Conservation (phyloP, 1,140 invertebrate species). For the Pseudoatta argentina region DNA sequence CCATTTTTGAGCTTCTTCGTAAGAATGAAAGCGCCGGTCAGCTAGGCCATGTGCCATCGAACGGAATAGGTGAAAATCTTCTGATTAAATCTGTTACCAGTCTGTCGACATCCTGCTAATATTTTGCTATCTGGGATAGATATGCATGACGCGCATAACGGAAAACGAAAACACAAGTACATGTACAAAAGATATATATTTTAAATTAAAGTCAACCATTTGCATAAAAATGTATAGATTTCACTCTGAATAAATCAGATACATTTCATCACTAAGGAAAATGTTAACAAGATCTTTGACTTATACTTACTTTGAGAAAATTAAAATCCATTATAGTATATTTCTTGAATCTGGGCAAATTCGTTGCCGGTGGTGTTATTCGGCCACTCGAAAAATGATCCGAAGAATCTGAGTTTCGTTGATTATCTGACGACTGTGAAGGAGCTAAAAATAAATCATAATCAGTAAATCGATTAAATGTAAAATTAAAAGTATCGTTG, state of each 20-base stretch:
- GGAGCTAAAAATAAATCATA: conserved; percentile 76
- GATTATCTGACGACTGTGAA: conserved; percentile 83
- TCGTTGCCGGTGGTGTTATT: conserved; percentile 93
- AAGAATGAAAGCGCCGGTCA: too few relatives aligned
- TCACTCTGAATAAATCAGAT: not conserved
- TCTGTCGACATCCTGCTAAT: too few relatives aligned
- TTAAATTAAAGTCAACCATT: not conserved
- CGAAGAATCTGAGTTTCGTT: conserved; percentile 81
- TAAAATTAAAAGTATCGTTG: not conserved
- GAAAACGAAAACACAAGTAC: not conserved
- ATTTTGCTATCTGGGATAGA: not conserved
- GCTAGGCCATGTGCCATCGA: too few relatives aligned
- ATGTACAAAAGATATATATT: not conserved
- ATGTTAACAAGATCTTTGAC: not conserved
- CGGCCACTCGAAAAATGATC: conserved; percentile 91
- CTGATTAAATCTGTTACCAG: too few relatives aligned
- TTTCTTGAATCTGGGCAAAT: conserved; percentile 94
- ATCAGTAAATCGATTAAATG: not conserved
- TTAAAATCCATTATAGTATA: conserved; percentile 96
- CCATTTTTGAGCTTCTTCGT: too few relatives aligned
- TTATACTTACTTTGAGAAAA: conserved; percentile 92
- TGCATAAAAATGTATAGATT: not conserved
- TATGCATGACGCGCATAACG: not conserved
- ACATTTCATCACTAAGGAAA: not conserved
- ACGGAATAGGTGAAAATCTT: too few relatives aligned